Percentiles rank a stretch among this genome's conserved stretches.
Conservation (phyloP, 2,113 vertebrate genomes). For the Alexandromys fortis region DNA sequence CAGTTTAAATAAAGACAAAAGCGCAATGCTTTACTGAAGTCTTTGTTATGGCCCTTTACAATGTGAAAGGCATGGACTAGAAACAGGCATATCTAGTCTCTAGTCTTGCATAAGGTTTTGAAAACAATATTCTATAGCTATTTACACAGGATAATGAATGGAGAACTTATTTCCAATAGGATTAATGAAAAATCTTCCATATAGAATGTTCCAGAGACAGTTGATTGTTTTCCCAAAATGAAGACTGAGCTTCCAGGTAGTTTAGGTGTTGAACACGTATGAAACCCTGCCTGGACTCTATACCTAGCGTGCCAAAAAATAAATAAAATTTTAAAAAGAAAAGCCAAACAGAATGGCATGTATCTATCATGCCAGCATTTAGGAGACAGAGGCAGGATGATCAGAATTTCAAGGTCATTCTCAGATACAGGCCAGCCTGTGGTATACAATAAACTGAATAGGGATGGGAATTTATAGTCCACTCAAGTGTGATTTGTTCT, state of each 20-base stretch:
- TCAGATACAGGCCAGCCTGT: background rate
- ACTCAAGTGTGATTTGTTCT: background rate
- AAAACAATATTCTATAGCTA: slow-evolving; percentile 9
- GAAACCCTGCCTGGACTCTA: background rate
- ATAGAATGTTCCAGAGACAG: background rate
- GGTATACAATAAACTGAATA: background rate
- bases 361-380: no score
- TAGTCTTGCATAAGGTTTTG: background rate
- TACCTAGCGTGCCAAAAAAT: background rate
- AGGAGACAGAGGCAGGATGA: background rate
- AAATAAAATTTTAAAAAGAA: background rate
- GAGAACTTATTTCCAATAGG: background rate
- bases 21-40: background rate
- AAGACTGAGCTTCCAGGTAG: background rate
- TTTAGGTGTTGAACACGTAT: no score
- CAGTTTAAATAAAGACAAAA: background rate
- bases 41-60: background rate
- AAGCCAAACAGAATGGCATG: background rate
- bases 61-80: background rate
- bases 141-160: background rate
- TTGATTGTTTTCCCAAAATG: background rate
- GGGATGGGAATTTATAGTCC: background rate
- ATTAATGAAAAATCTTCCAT: background rate
- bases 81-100: background rate
- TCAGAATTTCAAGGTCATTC: background rate